Evolutionary conservation across 2,888 invertebrate genomes (phyloP), one percentile per base, ranked within the genome.

Genomic region (Ichneumoninae sp.): DNA sequence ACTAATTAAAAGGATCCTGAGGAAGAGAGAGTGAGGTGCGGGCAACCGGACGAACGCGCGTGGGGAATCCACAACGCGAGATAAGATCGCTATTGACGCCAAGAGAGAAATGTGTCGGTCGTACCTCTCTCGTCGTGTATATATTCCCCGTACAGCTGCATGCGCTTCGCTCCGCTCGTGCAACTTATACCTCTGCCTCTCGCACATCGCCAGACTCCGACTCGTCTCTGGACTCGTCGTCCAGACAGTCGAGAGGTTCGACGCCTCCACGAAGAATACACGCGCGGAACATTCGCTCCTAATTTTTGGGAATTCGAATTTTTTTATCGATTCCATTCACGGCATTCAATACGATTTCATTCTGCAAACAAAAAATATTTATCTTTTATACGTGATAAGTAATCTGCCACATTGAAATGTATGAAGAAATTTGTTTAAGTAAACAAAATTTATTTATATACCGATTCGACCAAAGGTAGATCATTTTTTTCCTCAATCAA

Each of bases 1-100:
- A 88, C 91, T 92, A 93, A 93, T 93, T 93, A 93, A 93, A 93
- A 92, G 92, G 92, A 92, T 89, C 90, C 89, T 87, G 88, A 83
- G 85, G 40, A 40, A 75, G 65, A 73, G 70, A n/a, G 70, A 73
- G 71, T 19, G 71, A 77, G 82, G 68, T 73, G 66, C 60, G 63
- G 75, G 50, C 71, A 81, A 65, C 13, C 70, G 87, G 89, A 89
- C 90, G 89, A 90, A 89, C 90, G 81, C 70, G 81, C 85, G 57
- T 74, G 81, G 80, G 63, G 78, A 76, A 81, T 74, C 86, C 88
- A 73, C 84, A 70, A 73, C 71, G 44, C 44, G 80, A 83, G 90
- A 89, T 90, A 89, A 89, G 86, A 89, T 92, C 92, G 87, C 80
- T 86, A 88, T 90, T 90, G 90, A 90, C 91, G 91, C 91, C 89